Base-by-base conservation (phyloP, 2,888 invertebrate species). In the Heliconius aoede region DNA sequence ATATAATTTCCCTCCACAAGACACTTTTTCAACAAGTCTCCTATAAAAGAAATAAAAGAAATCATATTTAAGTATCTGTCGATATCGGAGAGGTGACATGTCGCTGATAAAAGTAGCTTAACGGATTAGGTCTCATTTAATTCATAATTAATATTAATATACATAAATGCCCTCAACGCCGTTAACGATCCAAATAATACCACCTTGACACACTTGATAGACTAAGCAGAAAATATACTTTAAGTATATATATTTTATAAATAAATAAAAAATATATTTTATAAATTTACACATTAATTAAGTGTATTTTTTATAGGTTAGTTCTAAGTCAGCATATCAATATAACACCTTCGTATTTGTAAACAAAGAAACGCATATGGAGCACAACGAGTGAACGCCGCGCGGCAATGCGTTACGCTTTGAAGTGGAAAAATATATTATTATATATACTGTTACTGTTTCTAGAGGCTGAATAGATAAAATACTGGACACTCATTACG, bases 301-400 rank as follows among this genome's bases (percentile, higher is more conserved):
- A 18, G 1, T 21, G n/a, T 55, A 55, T n/a, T 0, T 55, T 55
- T n/a, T 46, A 46, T n/a, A 55, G n/a, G 9, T 9, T 55, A 68
- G 60, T 69, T 77, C 69, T 78, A 79, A 78, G 77, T 79, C 77
- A 74, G 68, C 72, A 72, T 78, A 79, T 79, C 76, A 79, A 75
- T 78, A 78, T 64, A 76, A 75, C 67, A 76, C 79, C 74, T 77
- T 73, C 73, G 76, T 80, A 79, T 80, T 80, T 74, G 76, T 79
- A 80, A 76, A 79, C 79, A 76, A 61, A 73, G 80, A 79, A 73
- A 78, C 74, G 73, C 76, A 79, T 64, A 78, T 69, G 74, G 64
- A 72, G 72, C 65, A 60, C 69, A 76, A 71, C 75, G 64, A 80
- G 74, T 79, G n/a, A 51, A 21, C 30, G 72, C 61, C 67, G 46